Base-by-base conservation (phyloP, 2,797 vertebrate species). In the Eleutherodactylus coqui region DNA sequence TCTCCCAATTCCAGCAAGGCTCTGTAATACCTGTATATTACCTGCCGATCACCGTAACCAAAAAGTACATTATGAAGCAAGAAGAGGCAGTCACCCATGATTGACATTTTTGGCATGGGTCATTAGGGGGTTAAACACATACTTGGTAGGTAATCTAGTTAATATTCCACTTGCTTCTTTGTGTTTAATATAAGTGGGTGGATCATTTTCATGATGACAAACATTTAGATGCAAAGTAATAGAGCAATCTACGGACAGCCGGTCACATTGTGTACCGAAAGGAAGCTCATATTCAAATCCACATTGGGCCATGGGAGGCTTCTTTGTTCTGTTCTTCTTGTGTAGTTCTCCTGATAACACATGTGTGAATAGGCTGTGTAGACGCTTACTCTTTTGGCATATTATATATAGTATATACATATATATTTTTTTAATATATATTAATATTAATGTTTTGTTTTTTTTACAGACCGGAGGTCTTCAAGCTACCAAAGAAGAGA, bases 211-310 rank as follows among this genome's bases (percentile, higher is more conserved):
- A 60, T 58, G 14, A 47, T 77, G 21, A 64, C 43, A 73, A 62
- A 86, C 53, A 41, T 64, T 67, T 55, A 75, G 62, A 80, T 86
- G 67, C 77, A 86, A 86, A 86, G 1, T 4, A 32, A 60, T 41
- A 75, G 29, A 81, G 3, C 13, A 4, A 14, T 21, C 41, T 75
- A 2, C 19, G 16, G 14, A 19, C 62, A 55, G 32, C n/a, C 41
- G 62, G 16, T 77, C 27, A 11, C 21, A 70, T 43, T 69, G n/a
- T 83, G 64, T 87, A 14, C 45, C 43, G 10, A 11, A 21, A 79
- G 55, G 85, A 75, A 80, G n/a, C 36, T 49, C 19, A 75, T 29
- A 79, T 49, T 62, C 53, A 83, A 79, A 87, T 85, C 1, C 34
- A 6, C 58, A 45, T 47, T 80, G 67, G 58, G 51, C n/a, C 4